Evolutionary conservation across 2,888 invertebrate species (phyloP), one percentile per base, ranked within the genome.

Genomic region (Drosophila rellima): DNA sequence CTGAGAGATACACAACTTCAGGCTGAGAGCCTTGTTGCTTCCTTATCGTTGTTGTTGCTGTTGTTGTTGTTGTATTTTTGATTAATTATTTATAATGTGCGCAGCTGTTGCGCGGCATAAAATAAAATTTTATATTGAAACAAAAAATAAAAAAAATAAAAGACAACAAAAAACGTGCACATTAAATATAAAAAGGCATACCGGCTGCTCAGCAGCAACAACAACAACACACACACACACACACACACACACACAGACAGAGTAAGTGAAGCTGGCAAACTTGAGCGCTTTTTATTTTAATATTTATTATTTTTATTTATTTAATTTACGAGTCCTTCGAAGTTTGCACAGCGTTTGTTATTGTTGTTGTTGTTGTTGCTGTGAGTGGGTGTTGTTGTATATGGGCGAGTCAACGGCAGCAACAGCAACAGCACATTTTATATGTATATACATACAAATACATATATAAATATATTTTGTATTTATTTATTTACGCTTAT

Each of bases 401-500:
- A 15, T n/a, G 42, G 55, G 33, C 51, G 11, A 51, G 48, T 11
- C 52, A 39, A 11, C 51, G n/a, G 47, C 68, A 48, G 40, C 51
- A 33, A 18, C 51, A 55, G 20, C 57, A 54, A 52, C 48, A 66
- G 29, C 48, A 65, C 70, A 64, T 47, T 54, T 47, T 26, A 50
- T 62, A 56, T 52, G 37, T 45, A 60, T 31, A 17, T 69, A 50
- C 57, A 65, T 71, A 64, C 31, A 56, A 40, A 39, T 52, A 44
- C 39, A 50, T 67, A 67, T 45, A 62, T 72, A 67, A 70, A 75
- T 75, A 75, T 75, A 63, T 68, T 67, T 83, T 78, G 72, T 86
- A 79, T 84, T 79, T 84, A 89, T 88, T 86, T 90, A 85, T 90
- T 87, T 88, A 85, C 85, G 87, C 79, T 88, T 85, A 87, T 88